Evolutionary conservation across 2,888 invertebrate species (phyloP).

Genomic region (Cephus pulcher): DNA sequence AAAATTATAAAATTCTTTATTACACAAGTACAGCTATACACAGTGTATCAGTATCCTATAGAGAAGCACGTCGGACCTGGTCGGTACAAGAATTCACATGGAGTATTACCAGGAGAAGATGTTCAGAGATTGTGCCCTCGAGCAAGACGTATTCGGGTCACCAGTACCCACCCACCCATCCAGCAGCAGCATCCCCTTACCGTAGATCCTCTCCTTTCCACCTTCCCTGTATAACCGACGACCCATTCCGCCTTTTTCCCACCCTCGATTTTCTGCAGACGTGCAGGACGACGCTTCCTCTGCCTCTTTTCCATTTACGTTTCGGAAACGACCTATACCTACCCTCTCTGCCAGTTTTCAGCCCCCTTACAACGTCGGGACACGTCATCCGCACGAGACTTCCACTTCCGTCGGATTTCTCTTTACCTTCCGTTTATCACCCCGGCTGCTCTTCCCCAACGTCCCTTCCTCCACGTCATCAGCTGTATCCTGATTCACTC

Average conservation of each 20-base stretch:
- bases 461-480: not conserved
- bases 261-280: constrained; percentile 27
- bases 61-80: constrained; percentile 27
- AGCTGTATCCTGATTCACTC: not conserved
- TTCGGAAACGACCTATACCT: constrained; percentile 11
- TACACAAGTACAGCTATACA: not conserved
- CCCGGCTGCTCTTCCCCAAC: not conserved
- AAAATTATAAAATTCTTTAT: not conserved
- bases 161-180: constrained; percentile 38
- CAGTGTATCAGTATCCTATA: not conserved
- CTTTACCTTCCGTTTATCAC: not conserved
- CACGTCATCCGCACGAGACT: constrained; percentile 31
- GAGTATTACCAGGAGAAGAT: constrained; percentile 56
- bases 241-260: constrained; percentile 21
- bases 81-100: constrained; percentile 51
- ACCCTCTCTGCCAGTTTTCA: not conserved
- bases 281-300: constrained; percentile 14
- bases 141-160: constrained; percentile 63
- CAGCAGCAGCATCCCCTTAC: constrained; percentile 21
- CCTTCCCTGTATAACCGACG: constrained; percentile 15
- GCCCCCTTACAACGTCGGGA: constrained; percentile 1
- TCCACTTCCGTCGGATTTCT: not conserved
- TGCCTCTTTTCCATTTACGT: constrained; percentile 25
- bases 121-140: constrained; percentile 57
- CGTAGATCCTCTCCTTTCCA: constrained; percentile 17